These are phyloP conservation scores for Dipodomys ordii DNA, from an alignment of 2,113 vertebrate genomes.

Conservation along the genomic window DNA sequence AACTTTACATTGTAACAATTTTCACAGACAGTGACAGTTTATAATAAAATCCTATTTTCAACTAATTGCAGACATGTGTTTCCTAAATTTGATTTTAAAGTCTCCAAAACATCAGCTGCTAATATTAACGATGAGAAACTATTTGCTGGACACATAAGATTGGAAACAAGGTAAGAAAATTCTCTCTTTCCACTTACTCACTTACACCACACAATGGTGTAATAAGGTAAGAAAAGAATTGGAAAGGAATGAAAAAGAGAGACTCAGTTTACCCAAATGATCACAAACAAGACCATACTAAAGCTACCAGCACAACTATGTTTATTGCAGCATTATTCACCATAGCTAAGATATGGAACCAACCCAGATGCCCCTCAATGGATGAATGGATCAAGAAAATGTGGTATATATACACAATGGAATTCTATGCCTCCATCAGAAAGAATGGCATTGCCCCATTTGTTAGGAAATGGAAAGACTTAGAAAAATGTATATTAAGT, in stretches of 20 bases:
- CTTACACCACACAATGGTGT: background rate
- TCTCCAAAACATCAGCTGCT: background rate
- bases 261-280: too few relatives aligned
- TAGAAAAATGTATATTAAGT: too few relatives aligned
- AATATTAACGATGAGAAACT: background rate
- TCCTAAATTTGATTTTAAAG: background rate
- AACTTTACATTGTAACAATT: background rate
- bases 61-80: background rate
- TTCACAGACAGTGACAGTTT: background rate
- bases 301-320: too few relatives aligned
- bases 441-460: too few relatives aligned
- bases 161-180: background rate
- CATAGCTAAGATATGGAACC: too few relatives aligned
- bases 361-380: too few relatives aligned
- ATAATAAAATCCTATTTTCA: background rate
- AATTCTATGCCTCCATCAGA: too few relatives aligned
- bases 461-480: too few relatives aligned
- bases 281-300: too few relatives aligned
- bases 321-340: too few relatives aligned
- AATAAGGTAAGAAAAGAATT: background rate
- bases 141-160: background rate
- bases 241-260: background rate
- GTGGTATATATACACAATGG: too few relatives aligned
- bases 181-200: background rate
- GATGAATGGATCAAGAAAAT: too few relatives aligned